A percentile compares a stretch with the other conserved stretches of the same genome.
Evolutionary conservation across 2,113 vertebrate genomes (phyloP).

Genomic region (Origma solitaria): DNA sequence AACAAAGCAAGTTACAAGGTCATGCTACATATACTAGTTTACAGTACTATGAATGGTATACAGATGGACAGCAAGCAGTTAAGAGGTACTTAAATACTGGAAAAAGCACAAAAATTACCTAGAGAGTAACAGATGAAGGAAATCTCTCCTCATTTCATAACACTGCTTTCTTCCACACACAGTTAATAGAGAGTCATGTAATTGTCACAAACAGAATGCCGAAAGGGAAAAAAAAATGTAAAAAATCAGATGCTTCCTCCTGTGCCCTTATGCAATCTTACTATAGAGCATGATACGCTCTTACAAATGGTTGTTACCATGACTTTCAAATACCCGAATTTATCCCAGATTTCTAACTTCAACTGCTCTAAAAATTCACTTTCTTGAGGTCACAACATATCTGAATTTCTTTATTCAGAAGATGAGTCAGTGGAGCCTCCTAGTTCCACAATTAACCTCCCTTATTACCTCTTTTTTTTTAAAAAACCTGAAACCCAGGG

Average conservation of each 20-base stretch:
- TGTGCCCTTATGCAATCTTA: constrained; percentile 55
- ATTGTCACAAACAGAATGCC: constrained; percentile 67
- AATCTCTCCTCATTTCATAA: constrained; percentile 58
- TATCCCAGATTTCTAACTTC: constrained; percentile 62
- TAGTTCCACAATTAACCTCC: constrained; percentile 45
- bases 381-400: constrained; percentile 54
- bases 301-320: constrained; percentile 53
- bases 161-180: constrained; percentile 55
- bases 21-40: constrained; percentile 72
- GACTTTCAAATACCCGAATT: constrained; percentile 55
- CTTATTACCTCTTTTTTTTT: not conserved
- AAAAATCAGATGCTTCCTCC: constrained; percentile 55
- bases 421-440: constrained; percentile 51
- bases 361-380: constrained; percentile 57
- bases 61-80: constrained; percentile 74
- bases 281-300: constrained; percentile 48
- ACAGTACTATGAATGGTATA: constrained; percentile 69
- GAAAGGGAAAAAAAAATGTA: constrained; percentile 12
- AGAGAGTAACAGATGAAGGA: constrained; percentile 56
- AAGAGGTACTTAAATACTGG: constrained; percentile 70
- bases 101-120: constrained; percentile 73
- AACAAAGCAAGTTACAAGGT: constrained; percentile 80
- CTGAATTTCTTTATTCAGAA: constrained; percentile 37
- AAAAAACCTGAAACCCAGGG: not conserved
- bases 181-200: constrained; percentile 69